Conservation (phyloP, 1,140 invertebrate species). For the Pteromalus puparum region DNA sequence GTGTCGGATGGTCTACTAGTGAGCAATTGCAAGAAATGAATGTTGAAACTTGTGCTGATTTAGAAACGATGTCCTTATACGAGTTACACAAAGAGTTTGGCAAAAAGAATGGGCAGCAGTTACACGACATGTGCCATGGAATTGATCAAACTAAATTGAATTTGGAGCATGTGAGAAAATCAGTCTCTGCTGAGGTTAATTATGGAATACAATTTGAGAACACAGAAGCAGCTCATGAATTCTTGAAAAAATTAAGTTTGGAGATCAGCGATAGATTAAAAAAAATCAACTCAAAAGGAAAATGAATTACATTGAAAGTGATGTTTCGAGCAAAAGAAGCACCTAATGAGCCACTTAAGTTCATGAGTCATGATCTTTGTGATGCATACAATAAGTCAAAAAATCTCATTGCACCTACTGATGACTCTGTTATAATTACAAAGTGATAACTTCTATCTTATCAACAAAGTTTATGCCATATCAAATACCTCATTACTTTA, state of each 20-base stretch:
- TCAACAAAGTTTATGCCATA: neutral
- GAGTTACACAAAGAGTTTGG: slow-evolving; percentile 88
- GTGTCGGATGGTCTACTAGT: slow-evolving; percentile 85
- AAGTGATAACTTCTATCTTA: slow-evolving; percentile 67
- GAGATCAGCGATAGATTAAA: slow-evolving; percentile 88
- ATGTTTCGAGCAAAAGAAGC: slow-evolving; percentile 91
- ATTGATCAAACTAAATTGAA: slow-evolving; percentile 84
- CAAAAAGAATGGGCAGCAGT: slow-evolving; percentile 86
- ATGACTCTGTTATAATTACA: slow-evolving; percentile 82
- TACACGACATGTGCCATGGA: slow-evolving; percentile 87
- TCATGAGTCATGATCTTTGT: slow-evolving; percentile 95
- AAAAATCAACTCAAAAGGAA: slow-evolving; percentile 84
- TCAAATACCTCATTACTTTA: slow-evolving; percentile 10
- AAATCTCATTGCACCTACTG: slow-evolving; percentile 81
- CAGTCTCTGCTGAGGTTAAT: slow-evolving; percentile 97
- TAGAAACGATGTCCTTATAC: slow-evolving; percentile 81
- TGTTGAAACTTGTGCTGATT: slow-evolving; percentile 85
- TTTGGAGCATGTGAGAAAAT: slow-evolving; percentile 86
- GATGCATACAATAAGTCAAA: slow-evolving; percentile 89
- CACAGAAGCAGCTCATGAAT: slow-evolving; percentile 85
- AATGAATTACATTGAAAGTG: slow-evolving; percentile 90
- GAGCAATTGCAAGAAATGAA: slow-evolving; percentile 81
- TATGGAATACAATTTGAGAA: slow-evolving; percentile 95
- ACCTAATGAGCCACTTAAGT: slow-evolving; percentile 93
- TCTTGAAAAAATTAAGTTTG: slow-evolving; percentile 86